Base-by-base conservation (phyloP, 2,888 invertebrate genomes). In the Leptogaster cylindrica region DNA sequence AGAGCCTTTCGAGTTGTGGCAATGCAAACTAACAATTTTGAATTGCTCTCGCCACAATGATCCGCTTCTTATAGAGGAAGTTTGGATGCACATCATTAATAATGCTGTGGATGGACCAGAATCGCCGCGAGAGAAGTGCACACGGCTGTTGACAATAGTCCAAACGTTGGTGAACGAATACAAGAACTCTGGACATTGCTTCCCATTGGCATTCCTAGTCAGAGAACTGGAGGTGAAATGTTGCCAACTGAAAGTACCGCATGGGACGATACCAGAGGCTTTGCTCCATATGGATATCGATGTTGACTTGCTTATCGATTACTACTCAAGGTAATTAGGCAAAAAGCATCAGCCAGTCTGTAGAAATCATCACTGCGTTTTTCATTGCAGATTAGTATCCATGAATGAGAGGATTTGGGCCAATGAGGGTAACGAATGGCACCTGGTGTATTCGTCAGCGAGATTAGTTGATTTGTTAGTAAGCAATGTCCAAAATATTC, bases 21-120 rank as follows among this genome's bases (percentile, higher is more conserved):
- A 97, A 81, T 93, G 95, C 79, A 95, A 97, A 81, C 83, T 99
- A 67, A 93, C 95, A 4, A 96, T 99, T 71, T 89, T 98, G 50
- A 92, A 96, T 75, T 96, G 95, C 78, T 95, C 97, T 4, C 94
- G 95, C 10, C 93, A 96, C 80, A 90, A 91, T 74, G 97, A 98
- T 78, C 87, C 89, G 0, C 84, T 91, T 68, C 83, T 97, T 7
- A 91, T 98, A 46, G 93, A 96, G 81, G 89, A 89, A 66, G 90
- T 97, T 63, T 97, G 97, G 97, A 89, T 88, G 70, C 90, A 93
- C 77, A 93, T 98, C 66, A 84, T 83, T 48, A 79, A 77, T 44
- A 77, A 73, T 28, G 74, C 75, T 3, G 74, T 78, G 0, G 77
- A 78, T 78, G 82, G 44, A 79, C 83, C 68, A 0, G 78, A 76